phyloP scores from a whole-genome alignment of 2,113 vertebrate species.

The Patagioenas fasciata region DNA sequence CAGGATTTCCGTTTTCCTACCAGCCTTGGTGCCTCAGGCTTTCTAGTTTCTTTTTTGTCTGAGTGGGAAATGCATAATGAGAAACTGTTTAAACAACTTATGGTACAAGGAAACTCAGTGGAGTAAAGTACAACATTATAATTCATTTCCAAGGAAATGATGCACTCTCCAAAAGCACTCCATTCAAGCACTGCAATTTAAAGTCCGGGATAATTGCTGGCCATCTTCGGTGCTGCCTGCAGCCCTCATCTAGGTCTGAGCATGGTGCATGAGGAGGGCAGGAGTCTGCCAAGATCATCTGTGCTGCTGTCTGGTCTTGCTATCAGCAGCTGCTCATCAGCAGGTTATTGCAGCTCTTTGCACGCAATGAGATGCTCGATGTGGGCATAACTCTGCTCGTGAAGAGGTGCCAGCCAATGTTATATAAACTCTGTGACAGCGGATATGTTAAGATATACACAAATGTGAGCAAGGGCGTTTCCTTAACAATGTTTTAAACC shows the following conservation, averaged over 20 bases:
- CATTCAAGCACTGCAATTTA: not conserved
- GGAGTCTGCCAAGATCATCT: not conserved
- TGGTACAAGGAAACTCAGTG: conserved; percentile 39
- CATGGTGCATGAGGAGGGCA: not conserved
- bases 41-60: conserved; percentile 5
- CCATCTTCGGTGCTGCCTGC: not conserved
- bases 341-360: not conserved
- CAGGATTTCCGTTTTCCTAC: conserved; percentile 50
- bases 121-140: not conserved
- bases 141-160: conserved; percentile 57
- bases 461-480: not conserved
- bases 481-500: not conserved
- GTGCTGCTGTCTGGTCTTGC: not conserved
- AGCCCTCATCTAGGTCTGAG: not conserved
- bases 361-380: rapidly evolving
- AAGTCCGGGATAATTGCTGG: not conserved
- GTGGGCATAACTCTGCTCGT: not conserved
- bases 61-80: conserved; percentile 48
- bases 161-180: conserved; percentile 1
- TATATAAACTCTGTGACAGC: not conserved
- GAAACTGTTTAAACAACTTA: conserved; percentile 51
- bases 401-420: not conserved
- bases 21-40: conserved; percentile 16
- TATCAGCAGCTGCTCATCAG: not conserved
- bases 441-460: not conserved